Conservation (phyloP, 2,888 invertebrate genomes). For the Leptopilina syphax region DNA sequence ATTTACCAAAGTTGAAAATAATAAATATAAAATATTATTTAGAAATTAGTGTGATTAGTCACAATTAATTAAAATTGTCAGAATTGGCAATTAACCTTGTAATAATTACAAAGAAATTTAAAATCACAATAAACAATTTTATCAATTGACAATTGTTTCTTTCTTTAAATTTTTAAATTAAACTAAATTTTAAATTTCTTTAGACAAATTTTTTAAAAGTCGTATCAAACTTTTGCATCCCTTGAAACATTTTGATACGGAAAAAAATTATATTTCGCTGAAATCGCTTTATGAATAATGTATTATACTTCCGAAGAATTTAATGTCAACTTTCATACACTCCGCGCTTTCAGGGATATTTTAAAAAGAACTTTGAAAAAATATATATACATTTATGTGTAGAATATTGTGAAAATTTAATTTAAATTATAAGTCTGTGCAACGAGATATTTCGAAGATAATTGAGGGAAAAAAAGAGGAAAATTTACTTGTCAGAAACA, state of each 20-base stretch:
- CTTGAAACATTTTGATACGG: constrained; percentile 1
- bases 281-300: constrained; percentile 19
- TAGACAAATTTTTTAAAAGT: too few relatives aligned
- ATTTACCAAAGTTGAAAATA: too few relatives aligned
- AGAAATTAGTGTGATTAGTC: too few relatives aligned
- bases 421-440: not conserved
- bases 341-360: not conserved
- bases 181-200: too few relatives aligned
- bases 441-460: not conserved
- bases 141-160: too few relatives aligned
- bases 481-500: not conserved
- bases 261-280: not conserved
- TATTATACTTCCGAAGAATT: not conserved
- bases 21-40: too few relatives aligned
- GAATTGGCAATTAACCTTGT: too few relatives aligned
- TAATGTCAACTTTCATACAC: not conserved
- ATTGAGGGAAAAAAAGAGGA: not conserved
- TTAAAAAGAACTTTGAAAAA: not conserved
- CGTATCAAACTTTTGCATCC: not conserved
- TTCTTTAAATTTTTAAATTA: too few relatives aligned
- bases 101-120: too few relatives aligned
- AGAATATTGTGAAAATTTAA: constrained; percentile 21
- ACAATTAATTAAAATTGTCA: too few relatives aligned
- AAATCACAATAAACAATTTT: too few relatives aligned
- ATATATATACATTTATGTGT: not conserved